These are phyloP conservation scores for Catharus fuscescens DNA, from an alignment of 2,113 vertebrate species.

Conservation along the genomic window DNA sequence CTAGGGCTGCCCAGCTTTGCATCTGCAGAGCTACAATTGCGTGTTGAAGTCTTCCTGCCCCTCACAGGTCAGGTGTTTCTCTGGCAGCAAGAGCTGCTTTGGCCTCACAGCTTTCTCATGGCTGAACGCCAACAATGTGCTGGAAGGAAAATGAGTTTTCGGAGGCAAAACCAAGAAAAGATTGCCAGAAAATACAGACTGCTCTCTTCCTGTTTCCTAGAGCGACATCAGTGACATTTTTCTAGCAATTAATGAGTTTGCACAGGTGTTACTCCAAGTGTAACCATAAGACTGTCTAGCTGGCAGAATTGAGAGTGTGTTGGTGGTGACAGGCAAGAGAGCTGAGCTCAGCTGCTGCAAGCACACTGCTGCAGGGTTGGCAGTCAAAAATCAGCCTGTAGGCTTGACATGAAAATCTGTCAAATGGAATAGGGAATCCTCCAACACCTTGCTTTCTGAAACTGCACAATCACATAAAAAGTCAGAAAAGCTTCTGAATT, in stretches of 20 bases:
- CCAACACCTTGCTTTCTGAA: background rate
- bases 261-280: constrained; percentile 19
- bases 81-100: background rate
- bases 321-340: background rate
- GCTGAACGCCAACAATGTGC: background rate
- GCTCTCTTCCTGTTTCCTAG: background rate
- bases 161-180: background rate
- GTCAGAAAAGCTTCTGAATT: background rate
- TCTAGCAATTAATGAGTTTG: background rate
- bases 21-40: background rate
- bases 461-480: background rate
- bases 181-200: background rate
- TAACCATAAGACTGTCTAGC: background rate
- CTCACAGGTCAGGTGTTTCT: background rate
- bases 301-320: background rate
- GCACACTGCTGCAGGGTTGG: background rate
- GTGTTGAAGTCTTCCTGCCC: background rate
- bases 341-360: background rate
- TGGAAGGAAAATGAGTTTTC: background rate
- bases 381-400: background rate
- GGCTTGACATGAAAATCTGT: background rate
- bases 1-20: background rate
- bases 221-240: background rate
- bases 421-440: background rate
- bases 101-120: background rate